Base-by-base conservation (phyloP, 2,888 invertebrate species). In the Sussaba pulchella region DNA sequence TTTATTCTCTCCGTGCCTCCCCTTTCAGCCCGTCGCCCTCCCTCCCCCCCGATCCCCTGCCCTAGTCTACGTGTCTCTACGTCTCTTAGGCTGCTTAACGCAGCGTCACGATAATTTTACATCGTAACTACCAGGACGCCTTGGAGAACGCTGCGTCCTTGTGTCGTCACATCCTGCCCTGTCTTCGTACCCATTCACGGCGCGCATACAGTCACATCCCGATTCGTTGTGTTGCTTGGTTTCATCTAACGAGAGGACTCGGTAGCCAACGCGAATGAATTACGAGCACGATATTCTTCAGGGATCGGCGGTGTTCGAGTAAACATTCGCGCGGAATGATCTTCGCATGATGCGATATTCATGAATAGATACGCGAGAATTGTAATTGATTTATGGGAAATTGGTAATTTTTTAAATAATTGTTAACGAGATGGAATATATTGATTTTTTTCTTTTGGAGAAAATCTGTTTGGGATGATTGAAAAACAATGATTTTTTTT, bases 111-210 rank as follows among this genome's bases (percentile, higher is more conserved):
- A 26, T 36, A 61, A 36, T 61, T 61, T 61, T 61, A 61, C 61
- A 61, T 36, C 61, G 57, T 41, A 41, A 41, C 61, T 19, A 36
- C 36, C 67, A 26, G 41, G 67, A 39, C 67, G 67, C 50, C 72
- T 61, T 52, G 78, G 82, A 84, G 82, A 85, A 85, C 85, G 83
- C 85, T 83, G 78, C 85, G 87, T 85, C 88, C 89, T 88, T 89
- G 88, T 87, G 87, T 88, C 87, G 87, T 89, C 87, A 88, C 85
- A 86, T 89, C 88, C 88, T 86, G 88, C 86, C 87, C 81, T 85
- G 84, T 87, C 87, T 86, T 84, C 77, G 57, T 84, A 71, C 72
- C 70, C 81, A 14, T 57, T 57, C 31, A 31, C 57, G 24, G 14
- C 31, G 31, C 14, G 31, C 57, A 36, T 17, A 57, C 57, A 31